Conservation (phyloP, 2,113 vertebrate genomes). For the Coracopsis vasa region DNA sequence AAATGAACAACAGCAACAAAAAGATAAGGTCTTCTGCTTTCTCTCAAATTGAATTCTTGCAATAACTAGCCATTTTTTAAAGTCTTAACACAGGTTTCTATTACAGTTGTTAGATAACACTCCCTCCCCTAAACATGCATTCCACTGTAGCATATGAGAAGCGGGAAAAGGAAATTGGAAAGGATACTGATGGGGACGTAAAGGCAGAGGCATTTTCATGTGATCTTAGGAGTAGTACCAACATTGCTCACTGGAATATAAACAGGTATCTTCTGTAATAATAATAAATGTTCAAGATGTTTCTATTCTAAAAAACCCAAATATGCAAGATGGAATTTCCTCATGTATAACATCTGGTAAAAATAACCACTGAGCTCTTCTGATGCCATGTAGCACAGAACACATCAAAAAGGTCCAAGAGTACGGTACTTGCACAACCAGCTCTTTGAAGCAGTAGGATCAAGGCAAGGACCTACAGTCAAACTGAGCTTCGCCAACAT, state of each 20-base stretch:
- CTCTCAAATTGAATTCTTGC: background rate
- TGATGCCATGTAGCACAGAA: background rate
- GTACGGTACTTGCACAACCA: background rate
- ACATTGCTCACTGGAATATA: background rate
- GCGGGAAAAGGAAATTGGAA: background rate
- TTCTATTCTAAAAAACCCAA: background rate
- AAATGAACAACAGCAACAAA: too few relatives aligned
- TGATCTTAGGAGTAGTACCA: background rate
- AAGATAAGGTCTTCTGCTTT: background rate
- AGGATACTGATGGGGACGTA: background rate
- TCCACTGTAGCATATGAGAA: background rate
- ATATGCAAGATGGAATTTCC: slow-evolving; percentile 34
- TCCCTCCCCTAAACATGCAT: background rate
- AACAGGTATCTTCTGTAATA: slow-evolving; percentile 21
- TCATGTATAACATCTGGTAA: slow-evolving; percentile 22
- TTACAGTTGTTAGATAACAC: background rate
- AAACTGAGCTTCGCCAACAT: background rate
- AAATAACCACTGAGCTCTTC: background rate
- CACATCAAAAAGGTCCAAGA: background rate
- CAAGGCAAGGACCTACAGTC: background rate
- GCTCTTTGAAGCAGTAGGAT: background rate
- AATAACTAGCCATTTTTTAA: background rate
- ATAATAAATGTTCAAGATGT: slow-evolving; percentile 21
- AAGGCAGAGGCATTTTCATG: background rate
- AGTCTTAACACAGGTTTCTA: background rate